phyloP scores from a whole-genome alignment of 2,113 vertebrate species.

The Scomber japonicus region DNA sequence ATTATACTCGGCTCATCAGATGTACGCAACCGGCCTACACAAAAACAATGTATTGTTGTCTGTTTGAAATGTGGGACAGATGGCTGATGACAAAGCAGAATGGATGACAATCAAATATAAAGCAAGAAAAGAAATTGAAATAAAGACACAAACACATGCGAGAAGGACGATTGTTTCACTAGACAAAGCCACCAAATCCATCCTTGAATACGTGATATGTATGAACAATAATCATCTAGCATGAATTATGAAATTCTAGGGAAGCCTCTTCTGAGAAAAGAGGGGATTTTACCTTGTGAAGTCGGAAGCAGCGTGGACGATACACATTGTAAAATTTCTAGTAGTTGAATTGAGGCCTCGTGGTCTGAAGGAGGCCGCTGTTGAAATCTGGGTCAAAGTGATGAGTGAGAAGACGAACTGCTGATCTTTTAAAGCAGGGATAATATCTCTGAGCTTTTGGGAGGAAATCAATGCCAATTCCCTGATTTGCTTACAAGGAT shows the following conservation, averaged over 20 bases:
- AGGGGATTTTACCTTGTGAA: neutral
- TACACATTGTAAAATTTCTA: neutral
- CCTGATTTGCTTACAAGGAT: slow-evolving; percentile 56
- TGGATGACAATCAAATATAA: neutral
- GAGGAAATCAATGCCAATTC: slow-evolving; percentile 55
- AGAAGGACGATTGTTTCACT: slow-evolving; percentile 17
- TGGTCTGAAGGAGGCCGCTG: neutral
- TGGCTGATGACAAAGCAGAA: slow-evolving; percentile 4
- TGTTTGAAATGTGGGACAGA: slow-evolving; percentile 8
- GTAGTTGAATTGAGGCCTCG: neutral
- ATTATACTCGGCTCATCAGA: neutral
- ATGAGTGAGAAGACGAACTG: slow-evolving; percentile 48
- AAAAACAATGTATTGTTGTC: neutral
- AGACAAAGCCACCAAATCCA: slow-evolving; percentile 27
- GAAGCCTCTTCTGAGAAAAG: neutral
- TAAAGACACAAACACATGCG: neutral
- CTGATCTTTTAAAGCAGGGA: slow-evolving; percentile 46
- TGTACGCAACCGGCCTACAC: neutral
- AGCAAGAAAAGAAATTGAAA: slow-evolving; percentile 1
- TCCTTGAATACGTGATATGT: slow-evolving; percentile 27
- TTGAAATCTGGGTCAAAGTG: slow-evolving; percentile 38
- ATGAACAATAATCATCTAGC: slow-evolving; percentile 20
- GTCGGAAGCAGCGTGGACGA: neutral
- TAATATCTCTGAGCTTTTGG: slow-evolving; percentile 58
- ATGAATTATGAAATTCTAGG: neutral